Percentiles rank a stretch among this genome's conserved stretches.
phyloP scores from a whole-genome alignment of 2,888 invertebrate genomes.

The Sceliomorpha sp. region DNA sequence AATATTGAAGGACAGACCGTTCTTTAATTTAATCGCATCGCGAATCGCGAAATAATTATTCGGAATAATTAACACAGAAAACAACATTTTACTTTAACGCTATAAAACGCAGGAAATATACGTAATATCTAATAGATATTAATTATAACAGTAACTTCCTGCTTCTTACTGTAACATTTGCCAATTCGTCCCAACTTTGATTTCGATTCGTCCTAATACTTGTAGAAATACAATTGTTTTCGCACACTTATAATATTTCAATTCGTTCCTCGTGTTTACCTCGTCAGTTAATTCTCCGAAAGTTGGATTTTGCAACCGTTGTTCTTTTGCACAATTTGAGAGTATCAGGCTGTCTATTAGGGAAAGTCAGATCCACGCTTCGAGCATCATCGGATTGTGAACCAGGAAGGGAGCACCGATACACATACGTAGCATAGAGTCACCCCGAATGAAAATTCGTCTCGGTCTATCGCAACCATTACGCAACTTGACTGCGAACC shows the following conservation, averaged over 20 bases:
- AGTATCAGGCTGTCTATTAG: background rate
- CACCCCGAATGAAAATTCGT: conserved; percentile 62
- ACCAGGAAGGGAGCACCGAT: background rate
- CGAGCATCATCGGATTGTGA: background rate
- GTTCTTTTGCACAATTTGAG: too few relatives aligned
- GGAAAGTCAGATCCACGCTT: conserved; percentile 5
- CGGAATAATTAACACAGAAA: background rate
- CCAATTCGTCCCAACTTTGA: too few relatives aligned
- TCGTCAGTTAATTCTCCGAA: too few relatives aligned
- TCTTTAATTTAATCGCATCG: conserved; percentile 13
- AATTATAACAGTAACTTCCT: too few relatives aligned
- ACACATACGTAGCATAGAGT: conserved; percentile 12
- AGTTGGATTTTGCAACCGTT: too few relatives aligned
- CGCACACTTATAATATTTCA: too few relatives aligned
- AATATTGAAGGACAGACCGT: conserved; percentile 30
- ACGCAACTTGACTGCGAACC: conserved; percentile 78
- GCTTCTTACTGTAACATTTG: too few relatives aligned
- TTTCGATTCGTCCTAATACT: too few relatives aligned
- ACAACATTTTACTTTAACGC: background rate
- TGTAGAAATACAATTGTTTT: too few relatives aligned
- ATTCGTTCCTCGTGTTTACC: too few relatives aligned
- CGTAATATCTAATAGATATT: too few relatives aligned
- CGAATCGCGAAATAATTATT: background rate
- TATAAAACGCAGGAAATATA: too few relatives aligned
- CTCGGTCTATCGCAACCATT: conserved; percentile 71